Conservation (phyloP, 2,113 vertebrate genomes). For the Grammomys dolichurus region DNA sequence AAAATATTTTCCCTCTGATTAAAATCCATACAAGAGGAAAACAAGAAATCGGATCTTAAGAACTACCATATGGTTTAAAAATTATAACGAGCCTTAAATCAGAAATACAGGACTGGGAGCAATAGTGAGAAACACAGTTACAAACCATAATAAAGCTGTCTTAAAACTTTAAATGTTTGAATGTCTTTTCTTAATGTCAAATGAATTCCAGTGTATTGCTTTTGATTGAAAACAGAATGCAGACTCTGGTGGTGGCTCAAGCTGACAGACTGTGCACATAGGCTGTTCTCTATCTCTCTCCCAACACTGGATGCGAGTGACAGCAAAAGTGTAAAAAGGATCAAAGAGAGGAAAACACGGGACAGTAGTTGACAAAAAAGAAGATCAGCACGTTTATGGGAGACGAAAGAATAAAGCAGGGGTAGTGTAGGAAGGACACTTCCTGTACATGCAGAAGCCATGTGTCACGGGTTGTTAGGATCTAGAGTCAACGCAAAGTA, state of each 20-base stretch:
- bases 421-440: not conserved
- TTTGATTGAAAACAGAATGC: constrained; percentile 11
- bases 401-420: not conserved
- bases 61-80: not conserved
- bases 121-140: not conserved
- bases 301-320: not conserved
- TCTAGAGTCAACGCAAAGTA: not conserved
- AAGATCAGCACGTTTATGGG: not conserved
- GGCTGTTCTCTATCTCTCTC: not conserved
- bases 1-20: constrained; percentile 46
- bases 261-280: not conserved
- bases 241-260: not conserved
- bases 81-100: constrained; percentile 2
- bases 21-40: constrained; percentile 17
- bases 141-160: not conserved
- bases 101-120: constrained; percentile 2
- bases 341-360: not conserved
- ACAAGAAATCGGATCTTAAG: constrained; percentile 6
- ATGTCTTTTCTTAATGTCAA: constrained; percentile 16
- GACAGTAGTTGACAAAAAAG: not conserved
- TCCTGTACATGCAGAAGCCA: not conserved
- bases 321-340: not conserved
- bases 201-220: not conserved
- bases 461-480: not conserved
- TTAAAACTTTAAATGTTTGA: constrained; percentile 14